These are phyloP conservation scores for Sitobion miscanthi DNA, from an alignment of 1,140 invertebrate species.

Conservation along the genomic window DNA sequence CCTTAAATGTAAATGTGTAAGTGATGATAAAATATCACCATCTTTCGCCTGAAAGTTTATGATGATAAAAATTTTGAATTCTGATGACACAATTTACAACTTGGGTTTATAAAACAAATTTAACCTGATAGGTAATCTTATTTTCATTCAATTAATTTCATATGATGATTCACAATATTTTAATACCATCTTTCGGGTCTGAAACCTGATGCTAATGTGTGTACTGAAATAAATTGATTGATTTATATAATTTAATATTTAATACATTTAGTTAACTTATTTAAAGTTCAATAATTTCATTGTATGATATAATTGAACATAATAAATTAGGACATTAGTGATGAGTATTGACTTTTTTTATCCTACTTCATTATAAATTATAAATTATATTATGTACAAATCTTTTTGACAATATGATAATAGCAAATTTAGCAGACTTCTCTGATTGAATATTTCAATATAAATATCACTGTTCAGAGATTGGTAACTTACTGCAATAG, in stretches of 20 bases:
- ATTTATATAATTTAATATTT: neutral
- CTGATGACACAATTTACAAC: neutral
- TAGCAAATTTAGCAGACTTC: neutral
- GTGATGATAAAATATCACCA: neutral
- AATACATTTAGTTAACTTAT: too few species aligned
- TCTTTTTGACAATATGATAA: neutral
- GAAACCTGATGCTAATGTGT: constrained; percentile 32
- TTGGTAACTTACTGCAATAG: constrained; percentile 43
- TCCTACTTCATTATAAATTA: too few species aligned
- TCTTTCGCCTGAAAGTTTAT: constrained; percentile 26
- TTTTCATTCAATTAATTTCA: neutral
- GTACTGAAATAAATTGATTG: neutral
- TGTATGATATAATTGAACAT: too few species aligned
- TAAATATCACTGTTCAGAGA: constrained; percentile 7
- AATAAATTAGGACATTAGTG: too few species aligned
- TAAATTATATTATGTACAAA: too few species aligned
- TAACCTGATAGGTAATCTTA: too few species aligned
- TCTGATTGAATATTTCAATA: constrained; percentile 25
- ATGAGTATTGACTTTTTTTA: neutral
- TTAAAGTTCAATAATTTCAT: too few species aligned
- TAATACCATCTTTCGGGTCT: constrained; percentile 48
- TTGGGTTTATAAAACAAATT: too few species aligned
- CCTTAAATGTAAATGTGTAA: neutral
- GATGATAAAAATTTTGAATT: neutral
- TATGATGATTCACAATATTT: neutral